Conservation (phyloP, 2,113 vertebrate species). For the Naja naja region DNA sequence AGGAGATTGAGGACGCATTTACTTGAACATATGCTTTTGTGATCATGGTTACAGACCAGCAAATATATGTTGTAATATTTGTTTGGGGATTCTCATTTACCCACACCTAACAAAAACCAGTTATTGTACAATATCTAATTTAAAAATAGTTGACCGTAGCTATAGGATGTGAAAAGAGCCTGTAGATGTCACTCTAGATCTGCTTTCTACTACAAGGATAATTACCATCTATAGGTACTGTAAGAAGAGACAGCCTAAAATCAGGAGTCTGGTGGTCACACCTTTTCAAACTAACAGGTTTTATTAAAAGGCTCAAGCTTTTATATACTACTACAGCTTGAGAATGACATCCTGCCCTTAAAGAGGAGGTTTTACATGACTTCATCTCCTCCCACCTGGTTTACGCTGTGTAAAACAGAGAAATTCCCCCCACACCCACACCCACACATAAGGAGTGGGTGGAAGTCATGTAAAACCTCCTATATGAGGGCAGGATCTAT, state of each 20-base stretch:
- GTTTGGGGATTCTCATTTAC: background rate
- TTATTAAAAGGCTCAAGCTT: background rate
- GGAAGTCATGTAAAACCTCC: background rate
- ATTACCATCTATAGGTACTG: background rate
- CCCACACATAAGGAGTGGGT: background rate
- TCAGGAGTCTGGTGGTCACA: background rate
- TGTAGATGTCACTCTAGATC: conserved; percentile 6
- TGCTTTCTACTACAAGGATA: background rate
- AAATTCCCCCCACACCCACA: background rate
- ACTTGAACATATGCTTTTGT: background rate
- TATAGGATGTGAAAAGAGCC: background rate
- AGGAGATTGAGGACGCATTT: background rate
- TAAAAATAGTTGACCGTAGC: background rate
- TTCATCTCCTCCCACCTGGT: background rate
- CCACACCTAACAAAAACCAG: background rate
- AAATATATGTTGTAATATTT: background rate
- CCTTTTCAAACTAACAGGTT: background rate
- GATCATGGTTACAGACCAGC: background rate
- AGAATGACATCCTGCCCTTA: background rate
- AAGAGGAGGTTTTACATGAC: background rate
- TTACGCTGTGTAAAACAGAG: background rate
- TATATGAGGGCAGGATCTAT: background rate
- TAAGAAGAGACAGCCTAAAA: background rate
- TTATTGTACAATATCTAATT: background rate
- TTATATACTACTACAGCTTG: background rate